phyloP scores from a whole-genome alignment of 1,140 invertebrate genomes.

The Drosophila trapezifrons region DNA sequence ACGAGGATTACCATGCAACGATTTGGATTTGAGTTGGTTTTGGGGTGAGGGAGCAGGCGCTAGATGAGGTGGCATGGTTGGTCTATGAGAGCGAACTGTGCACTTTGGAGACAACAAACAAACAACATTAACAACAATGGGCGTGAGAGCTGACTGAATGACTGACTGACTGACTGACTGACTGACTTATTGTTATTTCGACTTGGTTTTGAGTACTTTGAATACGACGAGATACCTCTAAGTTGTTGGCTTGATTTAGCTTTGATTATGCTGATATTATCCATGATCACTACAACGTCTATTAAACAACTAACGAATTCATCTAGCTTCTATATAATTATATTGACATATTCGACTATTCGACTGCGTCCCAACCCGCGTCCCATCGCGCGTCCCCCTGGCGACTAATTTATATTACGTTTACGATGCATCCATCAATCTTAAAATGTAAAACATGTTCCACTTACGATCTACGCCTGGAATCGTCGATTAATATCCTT shows the following conservation, averaged over 20 bases:
- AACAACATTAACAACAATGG: constrained; percentile 67
- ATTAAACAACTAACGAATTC: constrained; percentile 79
- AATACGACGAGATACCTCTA: constrained; percentile 45
- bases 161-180: constrained; percentile 41
- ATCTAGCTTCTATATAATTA: constrained; percentile 65
- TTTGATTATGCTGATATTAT: constrained; percentile 77
- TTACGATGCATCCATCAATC: constrained; percentile 65
- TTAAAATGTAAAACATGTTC: constrained; percentile 72
- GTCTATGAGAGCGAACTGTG: constrained; percentile 70
- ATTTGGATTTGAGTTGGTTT: constrained; percentile 38
- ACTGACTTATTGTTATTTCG: constrained; percentile 40
- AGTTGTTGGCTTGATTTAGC: constrained; percentile 43
- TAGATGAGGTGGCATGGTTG: constrained; percentile 50
- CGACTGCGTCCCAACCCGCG: constrained; percentile 15
- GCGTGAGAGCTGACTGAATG: constrained; percentile 56
- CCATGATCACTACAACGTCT: constrained; percentile 68
- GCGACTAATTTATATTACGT: constrained; percentile 56
- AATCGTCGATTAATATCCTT: constrained; percentile 31
- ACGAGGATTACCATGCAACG: constrained; percentile 67
- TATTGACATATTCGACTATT: constrained; percentile 72
- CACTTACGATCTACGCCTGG: constrained; percentile 69
- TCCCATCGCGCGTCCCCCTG: constrained; percentile 16
- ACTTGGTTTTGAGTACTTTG: constrained; percentile 38
- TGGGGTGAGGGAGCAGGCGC: constrained; percentile 43
- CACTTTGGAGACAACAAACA: constrained; percentile 60